Base-by-base conservation (phyloP, 2,797 vertebrate genomes). In the Clarias pachynema region DNA sequence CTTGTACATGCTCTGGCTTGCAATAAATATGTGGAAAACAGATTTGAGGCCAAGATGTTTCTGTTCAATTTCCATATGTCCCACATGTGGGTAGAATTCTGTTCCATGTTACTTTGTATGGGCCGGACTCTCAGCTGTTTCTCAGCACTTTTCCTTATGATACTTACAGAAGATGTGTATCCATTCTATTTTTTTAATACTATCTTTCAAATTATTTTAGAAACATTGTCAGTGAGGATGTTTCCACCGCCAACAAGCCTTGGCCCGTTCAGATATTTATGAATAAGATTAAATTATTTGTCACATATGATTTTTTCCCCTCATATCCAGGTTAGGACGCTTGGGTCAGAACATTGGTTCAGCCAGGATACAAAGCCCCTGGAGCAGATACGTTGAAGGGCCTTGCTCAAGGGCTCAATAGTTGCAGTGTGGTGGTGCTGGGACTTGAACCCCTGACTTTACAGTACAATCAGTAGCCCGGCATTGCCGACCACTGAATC, bases 51-150 rank as follows among this genome's bases (percentile, higher is more conserved):
- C 49, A 75, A 75, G 31, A 75, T 57, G 70, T 66, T 73, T 74
- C 69, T 79, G 56, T 82, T 85, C 9, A 81, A 31, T 85, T 75
- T 66, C 79, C 70, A 75, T 82, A 77, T 31, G 69, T 66, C 69
- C 68, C 44, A 79, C 75, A 79, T 60, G 57, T 79, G 57, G 31
- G 56, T 37, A 72, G 65, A 70, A 62, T 29, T 72, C 83, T 85
- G 75, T 60, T 49, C 14, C 29, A 59, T 57, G 26, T 78, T 31
- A 15, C 29, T 59, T 59, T 77, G 20, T 59, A 75, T 31, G 26
- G 49, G 49, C 53, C 22, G 18, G 73, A 57, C 73, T 10, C n/a
- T 53, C 2, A 29, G 44, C n/a, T 16, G 44, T 8, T 74, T 73
- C 29, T 73, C 24, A 49, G 5, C 5, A 16, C 26, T 53, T 73